Evolutionary conservation across 64 coral and sea anemone genomes (phyloP).

Genomic region (Montipora capricornis): DNA sequence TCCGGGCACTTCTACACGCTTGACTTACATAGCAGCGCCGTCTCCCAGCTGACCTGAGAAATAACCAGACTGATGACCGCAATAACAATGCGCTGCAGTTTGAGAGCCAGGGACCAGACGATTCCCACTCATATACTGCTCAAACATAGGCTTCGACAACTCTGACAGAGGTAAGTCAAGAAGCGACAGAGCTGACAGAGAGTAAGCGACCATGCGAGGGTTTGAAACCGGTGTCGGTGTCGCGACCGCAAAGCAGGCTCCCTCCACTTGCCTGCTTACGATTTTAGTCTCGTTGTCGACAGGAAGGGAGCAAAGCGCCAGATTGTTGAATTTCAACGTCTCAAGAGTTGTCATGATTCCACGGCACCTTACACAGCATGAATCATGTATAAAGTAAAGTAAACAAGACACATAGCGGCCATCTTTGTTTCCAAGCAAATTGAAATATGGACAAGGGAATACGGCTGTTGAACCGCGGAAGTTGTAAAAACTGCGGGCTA

Average conservation of each 20-base stretch:
- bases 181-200: constrained; percentile 69
- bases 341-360: constrained; percentile 78
- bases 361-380: background rate
- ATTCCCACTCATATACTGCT: constrained; percentile 94
- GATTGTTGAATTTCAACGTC: constrained; percentile 89
- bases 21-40: constrained; percentile 91
- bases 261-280: constrained; percentile 71
- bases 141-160: constrained; percentile 74
- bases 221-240: constrained; percentile 81
- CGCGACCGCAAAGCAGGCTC: constrained; percentile 76
- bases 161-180: constrained; percentile 76
- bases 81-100: constrained; percentile 96
- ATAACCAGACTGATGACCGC: constrained; percentile 94
- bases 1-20: background rate
- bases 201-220: constrained; percentile 74
- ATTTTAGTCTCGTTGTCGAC: constrained; percentile 84
- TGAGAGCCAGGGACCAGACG: constrained; percentile 79
- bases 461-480: no score
- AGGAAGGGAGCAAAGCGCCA: constrained; percentile 75
- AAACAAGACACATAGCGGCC: no score
- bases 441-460: no score
- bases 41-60: constrained; percentile 98
- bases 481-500: no score
- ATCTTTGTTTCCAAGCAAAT: no score
- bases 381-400: no score